Evolutionary conservation across 2,113 vertebrate species (phyloP).

Genomic region (Eublepharis macularius): DNA sequence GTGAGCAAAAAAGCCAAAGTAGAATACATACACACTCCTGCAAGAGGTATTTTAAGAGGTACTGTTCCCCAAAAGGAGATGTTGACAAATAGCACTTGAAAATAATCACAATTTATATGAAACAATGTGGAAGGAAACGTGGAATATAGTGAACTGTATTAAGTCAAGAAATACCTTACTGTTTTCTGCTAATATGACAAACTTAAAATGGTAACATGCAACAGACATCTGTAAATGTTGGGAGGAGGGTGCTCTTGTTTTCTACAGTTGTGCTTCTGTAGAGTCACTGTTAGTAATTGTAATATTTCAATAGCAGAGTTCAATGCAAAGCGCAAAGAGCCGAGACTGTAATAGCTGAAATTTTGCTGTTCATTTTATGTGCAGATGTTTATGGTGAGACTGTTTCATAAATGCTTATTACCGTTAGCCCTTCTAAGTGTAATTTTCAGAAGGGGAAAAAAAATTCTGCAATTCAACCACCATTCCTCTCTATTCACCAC

Average conservation of each 20-base stretch:
- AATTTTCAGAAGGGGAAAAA: slow-evolving; percentile 88
- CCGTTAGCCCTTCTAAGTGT: slow-evolving; percentile 95
- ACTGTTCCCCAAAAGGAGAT: slow-evolving; percentile 60
- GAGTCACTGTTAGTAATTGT: slow-evolving; percentile 69
- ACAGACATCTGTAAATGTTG: slow-evolving; percentile 58
- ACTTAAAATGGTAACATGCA: slow-evolving; percentile 58
- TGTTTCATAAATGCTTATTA: slow-evolving; percentile 99
- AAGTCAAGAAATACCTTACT: slow-evolving; percentile 64
- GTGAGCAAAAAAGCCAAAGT: slow-evolving; percentile 73
- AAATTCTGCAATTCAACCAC: slow-evolving; percentile 95
- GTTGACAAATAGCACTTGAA: slow-evolving; percentile 69
- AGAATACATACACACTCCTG: slow-evolving; percentile 63
- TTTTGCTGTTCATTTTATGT: slow-evolving; percentile 86
- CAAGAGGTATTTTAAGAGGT: slow-evolving; percentile 71
- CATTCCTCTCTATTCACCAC: slow-evolving; percentile 99
- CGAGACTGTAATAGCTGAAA: slow-evolving; percentile 79
- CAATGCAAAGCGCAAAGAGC: slow-evolving; percentile 79
- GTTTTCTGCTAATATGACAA: slow-evolving; percentile 52
- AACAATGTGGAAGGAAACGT: slow-evolving; percentile 51
- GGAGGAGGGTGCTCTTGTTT: slow-evolving; percentile 50
- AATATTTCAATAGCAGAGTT: slow-evolving; percentile 77
- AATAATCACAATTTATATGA: slow-evolving; percentile 6
- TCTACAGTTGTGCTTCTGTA: slow-evolving; percentile 66
- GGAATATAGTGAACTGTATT: slow-evolving; percentile 64
- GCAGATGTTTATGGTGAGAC: slow-evolving; percentile 92